Base-by-base conservation (phyloP, 2,888 invertebrate species). In the Xestia c-nigrum region DNA sequence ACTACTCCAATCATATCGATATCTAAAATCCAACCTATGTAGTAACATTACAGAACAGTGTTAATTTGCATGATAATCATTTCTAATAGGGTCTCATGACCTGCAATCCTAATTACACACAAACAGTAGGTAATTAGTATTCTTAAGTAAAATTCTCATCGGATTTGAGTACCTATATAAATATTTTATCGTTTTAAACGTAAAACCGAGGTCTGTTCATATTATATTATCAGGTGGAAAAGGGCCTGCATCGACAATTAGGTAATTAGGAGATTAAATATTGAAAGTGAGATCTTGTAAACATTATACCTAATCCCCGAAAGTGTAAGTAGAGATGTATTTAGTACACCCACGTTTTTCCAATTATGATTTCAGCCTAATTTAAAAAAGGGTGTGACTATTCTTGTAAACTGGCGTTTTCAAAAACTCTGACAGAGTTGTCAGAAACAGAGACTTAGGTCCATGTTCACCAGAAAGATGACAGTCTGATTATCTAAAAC, bases 41-140 rank as follows among this genome's bases (percentile, higher is more conserved):
- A 19, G 12, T 67, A 68, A 63, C 50, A 72, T 57, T 71, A 73
- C 73, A 61, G n/a, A 47, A 43, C 70, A 77, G 67, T 80, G 67
- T 80, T 87, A 80, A 85, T 89, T 88, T 86, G 80, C 88, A 89
- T 87, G 76, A 75, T 84, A 84, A 88, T 87, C 50, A 86, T 81
- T 73, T 84, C 75, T 83, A 83, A 81, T 82, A 83, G 71, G 77
- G 72, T 76, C 40, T 40, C 55, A 72, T 78, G 63, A 72, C 75
- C 75, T 81, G 70, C 55, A 76, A 72, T 77, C 75, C 73, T 86
- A 84, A 88, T 88, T 85, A 85, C 38, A 85, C 82, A 83, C 24
- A 63, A 83, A 80, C 66, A 76, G 78, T 81, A 43, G 10, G 43
- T 43, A 80, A 85, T 86, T 89, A 83, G 79, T 80, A 85, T 85